Evolutionary conservation across 2,113 vertebrate species (phyloP), one percentile per base, ranked within the genome.

Genomic region (Tragelaphus strepsiceros): DNA sequence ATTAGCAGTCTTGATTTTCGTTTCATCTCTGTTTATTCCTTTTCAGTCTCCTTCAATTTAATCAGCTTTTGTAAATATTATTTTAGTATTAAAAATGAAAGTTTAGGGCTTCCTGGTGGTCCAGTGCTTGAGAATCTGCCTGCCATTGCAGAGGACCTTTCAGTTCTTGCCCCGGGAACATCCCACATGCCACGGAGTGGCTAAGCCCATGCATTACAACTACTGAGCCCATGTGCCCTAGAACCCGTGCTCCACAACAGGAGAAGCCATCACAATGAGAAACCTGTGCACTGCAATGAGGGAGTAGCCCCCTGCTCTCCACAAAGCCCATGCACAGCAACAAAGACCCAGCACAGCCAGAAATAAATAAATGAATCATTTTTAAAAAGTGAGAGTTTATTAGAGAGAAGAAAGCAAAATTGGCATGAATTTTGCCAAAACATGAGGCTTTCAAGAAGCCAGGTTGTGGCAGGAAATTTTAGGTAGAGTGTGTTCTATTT

Each of bases 381-480:
- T 43, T 77, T 15, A 0, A 19, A 43, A 88, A 87, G 51, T 78
- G 16, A 90, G 90, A 49, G 10, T 82, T 93, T 88, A n/a, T 53
- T 74, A 93, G 80, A 81, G 17, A 82, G 90, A 74, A 88, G 32
- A 84, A 88, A 90, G 13, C 19, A 91, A 89, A 86, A 93, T 93
- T 93, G 93, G 7, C 43, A 46, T 91, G 54, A 62, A 61, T 78
- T 88, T 97, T 90, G 87, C 88, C 21, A 81, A 95, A 97, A 82
- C 53, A 61, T 35, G 13, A 93, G 3, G 2, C 22, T 94, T 77
- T 90, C 61, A 85, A 91, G 64, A 77, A 91, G n/a, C 46, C 46
- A 91, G 26, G 17, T 83, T 78, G 49, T 90, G 35, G 83, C 17
- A 94, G 51, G 80, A 92, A 86, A 94, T 90, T 92, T 94, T 71